Base-by-base conservation (phyloP, 2,113 vertebrate species). In the Acanthisitta chloris region DNA sequence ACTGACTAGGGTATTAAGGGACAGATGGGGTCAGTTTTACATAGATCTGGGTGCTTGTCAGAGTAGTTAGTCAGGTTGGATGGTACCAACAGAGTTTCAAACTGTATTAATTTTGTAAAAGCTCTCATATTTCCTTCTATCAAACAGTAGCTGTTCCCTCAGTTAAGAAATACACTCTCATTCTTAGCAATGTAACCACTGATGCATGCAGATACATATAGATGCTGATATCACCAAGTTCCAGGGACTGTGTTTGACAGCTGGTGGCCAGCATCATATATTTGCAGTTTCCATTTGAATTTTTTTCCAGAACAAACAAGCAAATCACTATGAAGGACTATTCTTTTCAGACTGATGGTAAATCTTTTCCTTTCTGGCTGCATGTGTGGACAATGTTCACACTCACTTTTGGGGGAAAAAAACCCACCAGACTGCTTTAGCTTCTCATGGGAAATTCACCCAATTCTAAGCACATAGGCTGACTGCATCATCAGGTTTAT, bases 371-470 rank as follows among this genome's bases (percentile, higher is more conserved):
- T 24, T 92, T 81, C 15, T 91, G 40, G 2, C 10, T 87, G 29
- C 5, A 12, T 0, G 0, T 3, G 1, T 72, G 12, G n/a, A n/a
- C 26, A 25, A 31, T 42, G 1, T 64, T 71, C 7, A 29, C 15
- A 13, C 4, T 38, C 54, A n/a, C 0, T 23, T 81, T 81, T 38
- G 13, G 4, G 19, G 23, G 1, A 26, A 38, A 34, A n/a, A 23
- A 31, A 0, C 18, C 1, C 11, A 26, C 2, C 29, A 46, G n/a
- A 42, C 6, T 54, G 14, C 12, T 59, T 74, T 43, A 28, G 11
- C 3, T 54, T 87, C n/a, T 46, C 28, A 40, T 59, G 48, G 36
- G 81, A 88, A 76, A 59, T 67, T 82, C 14, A 48, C 9, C 54
- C 26, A 31, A 2, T 81, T 73, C 14, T 76, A 51, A 43, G 40